These are phyloP conservation scores for Erpobdella octoculata DNA, from an alignment of 2,888 invertebrate species.

Conservation along the genomic window DNA sequence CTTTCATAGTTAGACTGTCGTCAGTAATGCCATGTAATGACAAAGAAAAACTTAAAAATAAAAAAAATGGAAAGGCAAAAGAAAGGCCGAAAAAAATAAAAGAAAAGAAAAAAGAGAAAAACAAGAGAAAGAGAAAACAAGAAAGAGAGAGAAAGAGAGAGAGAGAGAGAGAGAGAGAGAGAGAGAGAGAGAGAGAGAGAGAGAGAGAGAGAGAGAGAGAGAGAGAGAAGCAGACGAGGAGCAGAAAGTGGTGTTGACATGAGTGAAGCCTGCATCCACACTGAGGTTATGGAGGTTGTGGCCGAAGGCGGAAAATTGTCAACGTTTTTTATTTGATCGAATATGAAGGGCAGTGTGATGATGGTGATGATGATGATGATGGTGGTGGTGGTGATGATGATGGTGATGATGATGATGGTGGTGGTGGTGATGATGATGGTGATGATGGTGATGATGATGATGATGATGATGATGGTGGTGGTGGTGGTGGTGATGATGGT, in stretches of 20 bases:
- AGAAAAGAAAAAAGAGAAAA: no score
- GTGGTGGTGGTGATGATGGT: not conserved
- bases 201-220: no score
- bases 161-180: no score
- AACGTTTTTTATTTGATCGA: conserved; percentile 7
- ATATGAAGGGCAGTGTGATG: not conserved
- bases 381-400: not conserved
- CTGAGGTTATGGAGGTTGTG: conserved; percentile 6
- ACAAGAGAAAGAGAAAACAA: no score
- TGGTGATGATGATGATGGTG: not conserved
- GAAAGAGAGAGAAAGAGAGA: no score
- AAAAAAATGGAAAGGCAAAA: no score
- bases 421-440: not conserved
- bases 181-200: no score
- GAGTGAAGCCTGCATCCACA: conserved; percentile 4
- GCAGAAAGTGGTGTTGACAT: not conserved
- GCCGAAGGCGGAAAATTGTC: conserved; percentile 8
- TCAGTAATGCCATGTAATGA: no score
- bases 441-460: not conserved
- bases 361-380: not conserved
- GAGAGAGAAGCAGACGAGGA: no score
- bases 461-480: not conserved
- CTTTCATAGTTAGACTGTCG: no score
- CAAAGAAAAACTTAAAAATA: no score
- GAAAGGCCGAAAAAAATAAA: no score